Evolutionary conservation across 2,797 vertebrate genomes (phyloP), one percentile per base, ranked within the genome.

Genomic region (Cryptoblepharus egeriae): DNA sequence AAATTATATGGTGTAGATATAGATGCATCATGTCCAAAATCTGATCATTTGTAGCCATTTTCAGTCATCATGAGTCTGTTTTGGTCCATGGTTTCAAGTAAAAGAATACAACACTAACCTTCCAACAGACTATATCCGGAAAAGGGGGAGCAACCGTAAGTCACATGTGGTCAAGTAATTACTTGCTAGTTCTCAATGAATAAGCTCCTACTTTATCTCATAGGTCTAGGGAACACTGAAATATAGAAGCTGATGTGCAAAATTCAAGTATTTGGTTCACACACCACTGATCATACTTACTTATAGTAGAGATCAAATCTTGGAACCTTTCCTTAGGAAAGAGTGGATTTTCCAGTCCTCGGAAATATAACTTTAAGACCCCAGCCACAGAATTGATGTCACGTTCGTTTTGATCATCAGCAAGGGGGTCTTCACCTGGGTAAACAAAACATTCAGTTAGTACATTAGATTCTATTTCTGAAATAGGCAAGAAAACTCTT

Each of bases 251-350:
- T n/a, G 22, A 24, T 58, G n/a, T 81, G 22, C 52, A 68, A 9
- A 57, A 67, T 60, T 68, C 72, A 81, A 81, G 35, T 32, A 71
- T 13, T 16, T 68, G 13, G 4, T 61, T 69, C 49, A 60, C 37
- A 22, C 26, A 28, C 63, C 22, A 71, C 0, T 74, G 32, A 32
- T 1, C 3, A 67, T 89, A 96, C 98, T 98, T 95, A 99, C 98
- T 99, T 94, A 99, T 97, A 81, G 98, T 99, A 85, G 98, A 98
- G 92, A 99, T 97, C 93, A 99, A 97, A 95, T 99, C 98, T 93
- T 98, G 96, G 96, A 99, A 99, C 92, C 96, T 97, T 94, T 99
- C 98, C 96, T 99, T 99, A 85, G 98, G 98, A 95, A 99, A 99
- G 87, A 99, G 93, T 1, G 98, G 98, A 91, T 99, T 99, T 96